These are phyloP conservation scores for Allygus modestus DNA, from an alignment of 2,888 invertebrate genomes.

Conservation along the genomic window DNA sequence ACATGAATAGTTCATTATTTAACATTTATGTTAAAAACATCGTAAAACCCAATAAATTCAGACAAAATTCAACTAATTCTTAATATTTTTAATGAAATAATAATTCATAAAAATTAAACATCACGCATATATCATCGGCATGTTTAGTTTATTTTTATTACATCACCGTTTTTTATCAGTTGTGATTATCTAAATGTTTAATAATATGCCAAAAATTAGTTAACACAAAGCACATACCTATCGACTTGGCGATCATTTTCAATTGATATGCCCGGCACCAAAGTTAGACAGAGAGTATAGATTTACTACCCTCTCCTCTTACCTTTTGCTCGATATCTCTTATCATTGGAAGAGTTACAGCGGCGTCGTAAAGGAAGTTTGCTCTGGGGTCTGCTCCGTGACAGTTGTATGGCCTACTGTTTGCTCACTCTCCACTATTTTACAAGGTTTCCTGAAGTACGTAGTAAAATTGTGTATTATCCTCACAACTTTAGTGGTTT, in stretches of 20 bases:
- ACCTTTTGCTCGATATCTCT: background rate
- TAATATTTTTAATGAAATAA: too few relatives aligned
- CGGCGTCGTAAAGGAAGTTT: background rate
- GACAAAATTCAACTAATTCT: too few relatives aligned
- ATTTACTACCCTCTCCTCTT: conserved; percentile 9
- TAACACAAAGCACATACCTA: conserved; percentile 5
- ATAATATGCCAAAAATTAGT: too few relatives aligned
- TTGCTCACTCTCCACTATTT: background rate
- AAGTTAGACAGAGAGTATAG: background rate
- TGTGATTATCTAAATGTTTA: background rate
- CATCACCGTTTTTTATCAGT: background rate
- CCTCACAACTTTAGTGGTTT: too few relatives aligned
- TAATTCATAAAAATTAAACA: too few relatives aligned
- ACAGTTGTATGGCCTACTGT: conserved; percentile 20
- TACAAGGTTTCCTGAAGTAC: background rate
- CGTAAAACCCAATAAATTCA: too few relatives aligned
- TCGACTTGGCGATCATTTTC: conserved; percentile 19
- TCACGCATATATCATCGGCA: too few relatives aligned
- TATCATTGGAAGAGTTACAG: conserved; percentile 1
- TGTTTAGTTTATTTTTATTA: too few relatives aligned
- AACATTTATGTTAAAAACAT: too few relatives aligned
- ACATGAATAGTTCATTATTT: too few relatives aligned
- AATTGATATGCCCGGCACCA: background rate
- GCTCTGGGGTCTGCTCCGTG: background rate
- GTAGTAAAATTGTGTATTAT: background rate